Evolutionary conservation across 2,113 vertebrate genomes (phyloP).

Genomic region (Elephantulus edwardii): DNA sequence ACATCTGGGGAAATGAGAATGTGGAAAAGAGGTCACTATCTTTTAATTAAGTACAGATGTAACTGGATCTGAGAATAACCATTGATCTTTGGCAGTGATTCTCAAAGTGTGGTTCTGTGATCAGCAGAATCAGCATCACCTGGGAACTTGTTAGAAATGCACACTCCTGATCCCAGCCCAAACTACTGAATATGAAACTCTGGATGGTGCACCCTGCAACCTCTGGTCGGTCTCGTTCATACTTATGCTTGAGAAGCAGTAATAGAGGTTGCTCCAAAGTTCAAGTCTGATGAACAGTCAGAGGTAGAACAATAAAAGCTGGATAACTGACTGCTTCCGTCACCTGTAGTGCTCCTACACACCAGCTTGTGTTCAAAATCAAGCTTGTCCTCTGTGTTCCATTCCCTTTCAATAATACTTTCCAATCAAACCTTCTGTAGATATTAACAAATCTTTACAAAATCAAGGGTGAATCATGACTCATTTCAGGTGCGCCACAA

Average conservation of each 20-base stretch:
- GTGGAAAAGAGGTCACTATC: slow-evolving; percentile 62
- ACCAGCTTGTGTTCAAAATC: not conserved
- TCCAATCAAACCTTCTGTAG: slow-evolving; percentile 35
- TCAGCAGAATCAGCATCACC: not conserved
- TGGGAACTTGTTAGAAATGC: slow-evolving; percentile 45
- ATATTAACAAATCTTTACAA: slow-evolving; percentile 55
- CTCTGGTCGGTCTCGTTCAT: not conserved
- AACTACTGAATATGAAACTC: not conserved
- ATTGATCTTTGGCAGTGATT: slow-evolving; percentile 38
- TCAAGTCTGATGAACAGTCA: not conserved
- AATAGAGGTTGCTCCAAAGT: slow-evolving; percentile 13
- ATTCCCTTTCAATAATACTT: not conserved
- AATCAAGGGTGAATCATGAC: slow-evolving; percentile 42
- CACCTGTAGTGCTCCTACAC: not conserved
- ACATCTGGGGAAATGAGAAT: slow-evolving; percentile 68
- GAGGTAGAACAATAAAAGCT: not conserved
- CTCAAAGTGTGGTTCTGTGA: slow-evolving; percentile 40
- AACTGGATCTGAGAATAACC: not conserved
- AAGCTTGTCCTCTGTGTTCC: not conserved
- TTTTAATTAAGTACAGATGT: slow-evolving; percentile 73
- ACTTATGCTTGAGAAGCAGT: slow-evolving; percentile 11
- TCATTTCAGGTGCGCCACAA: slow-evolving; percentile 62
- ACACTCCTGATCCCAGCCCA: not conserved
- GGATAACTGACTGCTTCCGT: not conserved
- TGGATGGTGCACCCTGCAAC: not conserved